phyloP scores from a whole-genome alignment of 2,888 invertebrate genomes.

The Perizoma affinitatum region DNA sequence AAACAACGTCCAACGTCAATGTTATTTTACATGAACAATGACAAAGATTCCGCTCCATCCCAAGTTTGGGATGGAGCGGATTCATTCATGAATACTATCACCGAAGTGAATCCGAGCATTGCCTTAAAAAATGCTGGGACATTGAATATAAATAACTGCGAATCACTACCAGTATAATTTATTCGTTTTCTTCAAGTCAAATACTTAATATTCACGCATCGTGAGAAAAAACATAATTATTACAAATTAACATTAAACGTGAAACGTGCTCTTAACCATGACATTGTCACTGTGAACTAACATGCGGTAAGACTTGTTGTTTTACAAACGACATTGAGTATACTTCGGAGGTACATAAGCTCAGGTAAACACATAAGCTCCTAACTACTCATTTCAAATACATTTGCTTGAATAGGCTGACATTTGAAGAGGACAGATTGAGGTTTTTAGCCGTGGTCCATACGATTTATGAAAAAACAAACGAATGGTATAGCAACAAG shows the following conservation, averaged over 20 bases:
- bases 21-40: no score
- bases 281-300: neutral
- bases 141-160: no score
- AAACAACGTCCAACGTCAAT: neutral
- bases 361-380: no score
- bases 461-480: neutral
- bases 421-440: neutral
- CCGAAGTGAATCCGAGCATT: no score
- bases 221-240: neutral
- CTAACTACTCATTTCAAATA: no score
- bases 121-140: neutral
- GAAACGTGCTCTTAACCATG: conserved; percentile 1
- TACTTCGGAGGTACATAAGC: no score
- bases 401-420: no score
- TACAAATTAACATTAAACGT: neutral
- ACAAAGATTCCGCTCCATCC: no score
- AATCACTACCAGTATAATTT: no score
- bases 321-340: neutral
- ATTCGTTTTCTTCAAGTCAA: no score
- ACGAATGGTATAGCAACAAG: neutral
- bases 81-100: no score
- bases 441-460: neutral
- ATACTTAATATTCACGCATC: neutral
- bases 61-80: no score
- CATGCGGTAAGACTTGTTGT: neutral